Percentiles rank a stretch among this genome's conserved stretches.
phyloP scores from a whole-genome alignment of 2,888 invertebrate genomes.

The Cataglyphis altisquamis region DNA sequence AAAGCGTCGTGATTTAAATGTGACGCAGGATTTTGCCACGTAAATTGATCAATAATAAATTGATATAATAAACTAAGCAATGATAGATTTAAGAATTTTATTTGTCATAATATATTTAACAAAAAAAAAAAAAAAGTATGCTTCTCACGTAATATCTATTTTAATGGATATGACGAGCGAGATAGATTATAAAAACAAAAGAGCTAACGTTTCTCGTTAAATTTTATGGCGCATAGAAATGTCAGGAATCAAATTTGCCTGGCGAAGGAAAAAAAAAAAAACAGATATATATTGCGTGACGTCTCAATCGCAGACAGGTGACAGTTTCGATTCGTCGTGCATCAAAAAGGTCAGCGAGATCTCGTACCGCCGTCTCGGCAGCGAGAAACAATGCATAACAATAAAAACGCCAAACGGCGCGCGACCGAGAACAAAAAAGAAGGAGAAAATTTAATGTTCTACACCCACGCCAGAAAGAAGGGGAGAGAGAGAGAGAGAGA shows the following conservation, averaged over 20 bases:
- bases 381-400: conserved; percentile 34
- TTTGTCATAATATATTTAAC: not conserved
- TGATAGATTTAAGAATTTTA: not conserved
- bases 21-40: not conserved
- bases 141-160: not conserved
- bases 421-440: conserved; percentile 15
- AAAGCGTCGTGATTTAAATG: conserved; percentile 4
- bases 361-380: conserved; percentile 5
- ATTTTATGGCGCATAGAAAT: conserved; percentile 5
- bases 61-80: not conserved
- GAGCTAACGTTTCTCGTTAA: not conserved
- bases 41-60: not conserved
- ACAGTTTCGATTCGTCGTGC: conserved; percentile 24
- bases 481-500: not conserved
- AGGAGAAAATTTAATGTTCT: conserved; percentile 38
- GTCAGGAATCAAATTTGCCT: conserved; percentile 2
- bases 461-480: conserved; percentile 38
- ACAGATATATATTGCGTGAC: not conserved
- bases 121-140: not conserved
- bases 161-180: not conserved
- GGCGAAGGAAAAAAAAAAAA: not conserved
- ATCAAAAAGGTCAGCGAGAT: conserved; percentile 42
- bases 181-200: not conserved
- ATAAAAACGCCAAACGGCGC: conserved; percentile 29
- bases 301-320: conserved; percentile 23